Conservation (phyloP, 2,888 invertebrate genomes). For the Malthinus flaveolus region DNA sequence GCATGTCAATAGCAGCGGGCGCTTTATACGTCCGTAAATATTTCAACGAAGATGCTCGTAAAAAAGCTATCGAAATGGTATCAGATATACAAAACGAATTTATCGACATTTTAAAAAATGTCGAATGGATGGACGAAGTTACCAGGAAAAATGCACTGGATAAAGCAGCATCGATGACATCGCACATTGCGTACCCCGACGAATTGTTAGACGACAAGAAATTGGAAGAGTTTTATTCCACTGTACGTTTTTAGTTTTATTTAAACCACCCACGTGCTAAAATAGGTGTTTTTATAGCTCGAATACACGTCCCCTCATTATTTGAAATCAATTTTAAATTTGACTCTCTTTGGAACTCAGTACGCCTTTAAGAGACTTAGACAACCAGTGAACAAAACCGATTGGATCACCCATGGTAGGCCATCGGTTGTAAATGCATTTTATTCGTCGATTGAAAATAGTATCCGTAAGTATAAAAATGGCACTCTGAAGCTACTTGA, state of each 20-base stretch:
- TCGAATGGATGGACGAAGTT: slow-evolving; percentile 91
- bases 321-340: slow-evolving; percentile 74
- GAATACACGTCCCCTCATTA: slow-evolving; percentile 72
- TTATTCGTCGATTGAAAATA: slow-evolving; percentile 84
- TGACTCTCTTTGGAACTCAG: slow-evolving; percentile 80
- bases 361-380: slow-evolving; percentile 77
- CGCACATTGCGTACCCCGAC: slow-evolving; percentile 91
- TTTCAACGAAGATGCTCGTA: slow-evolving; percentile 83
- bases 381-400: slow-evolving; percentile 80
- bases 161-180: slow-evolving; percentile 81
- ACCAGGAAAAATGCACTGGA: slow-evolving; percentile 77
- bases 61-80: slow-evolving; percentile 86
- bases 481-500: not conserved
- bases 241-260: slow-evolving; percentile 55
- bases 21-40: slow-evolving; percentile 86
- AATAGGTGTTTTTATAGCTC: slow-evolving; percentile 57
- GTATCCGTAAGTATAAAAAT: slow-evolving; percentile 71
- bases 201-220: slow-evolving; percentile 83
- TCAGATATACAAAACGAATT: slow-evolving; percentile 82
- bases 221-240: slow-evolving; percentile 76
- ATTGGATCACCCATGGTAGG: slow-evolving; percentile 82
- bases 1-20: slow-evolving; percentile 76
- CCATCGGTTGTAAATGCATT: slow-evolving; percentile 86
- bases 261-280: not conserved
- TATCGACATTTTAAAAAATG: slow-evolving; percentile 73